A percentile compares a stretch with the other conserved stretches of the same genome.
Evolutionary conservation across 2,888 invertebrate species (phyloP).

Genomic region (Ctenicera cuprea): DNA sequence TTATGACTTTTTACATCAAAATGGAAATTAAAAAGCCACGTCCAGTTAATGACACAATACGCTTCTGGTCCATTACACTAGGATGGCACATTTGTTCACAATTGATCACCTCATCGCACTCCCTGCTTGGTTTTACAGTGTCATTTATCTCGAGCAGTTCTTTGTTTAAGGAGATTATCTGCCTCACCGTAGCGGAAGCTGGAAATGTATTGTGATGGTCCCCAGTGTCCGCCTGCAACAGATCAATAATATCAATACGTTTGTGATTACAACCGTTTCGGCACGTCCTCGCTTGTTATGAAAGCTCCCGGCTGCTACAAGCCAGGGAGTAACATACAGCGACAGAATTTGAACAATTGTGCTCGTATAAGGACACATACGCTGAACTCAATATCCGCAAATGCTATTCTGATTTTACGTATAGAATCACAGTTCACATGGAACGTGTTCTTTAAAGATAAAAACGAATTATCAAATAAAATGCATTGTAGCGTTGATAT

Average conservation of each 20-base stretch:
- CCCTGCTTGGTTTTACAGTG: conserved; percentile 39
- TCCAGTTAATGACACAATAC: conserved; percentile 32
- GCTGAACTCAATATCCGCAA: conserved; percentile 25
- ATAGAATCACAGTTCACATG: neutral
- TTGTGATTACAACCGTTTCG: conserved; percentile 56
- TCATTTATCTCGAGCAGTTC: conserved; percentile 46
- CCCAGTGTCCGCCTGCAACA: conserved; percentile 59
- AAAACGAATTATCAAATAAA: neutral
- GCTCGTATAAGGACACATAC: conserved; percentile 24
- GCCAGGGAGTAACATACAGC: conserved; percentile 24
- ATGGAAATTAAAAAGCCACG: conserved; percentile 31
- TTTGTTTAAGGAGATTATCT: conserved; percentile 57
- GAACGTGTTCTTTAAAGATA: neutral
- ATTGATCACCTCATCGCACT: conserved; percentile 46
- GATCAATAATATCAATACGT: conserved; percentile 61
- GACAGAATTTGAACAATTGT: conserved; percentile 36
- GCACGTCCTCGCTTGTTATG: conserved; percentile 56
- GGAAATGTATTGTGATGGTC: conserved; percentile 49
- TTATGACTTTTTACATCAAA: conserved; percentile 23
- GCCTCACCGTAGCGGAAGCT: conserved; percentile 40
- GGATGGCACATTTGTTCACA: conserved; percentile 44
- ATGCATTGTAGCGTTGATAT: neutral
- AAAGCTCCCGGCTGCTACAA: conserved; percentile 51
- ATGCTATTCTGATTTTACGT: conserved; percentile 11
- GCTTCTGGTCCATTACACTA: conserved; percentile 46